phyloP scores from a whole-genome alignment of 1,140 invertebrate species.

The Cotesia chilonis region DNA sequence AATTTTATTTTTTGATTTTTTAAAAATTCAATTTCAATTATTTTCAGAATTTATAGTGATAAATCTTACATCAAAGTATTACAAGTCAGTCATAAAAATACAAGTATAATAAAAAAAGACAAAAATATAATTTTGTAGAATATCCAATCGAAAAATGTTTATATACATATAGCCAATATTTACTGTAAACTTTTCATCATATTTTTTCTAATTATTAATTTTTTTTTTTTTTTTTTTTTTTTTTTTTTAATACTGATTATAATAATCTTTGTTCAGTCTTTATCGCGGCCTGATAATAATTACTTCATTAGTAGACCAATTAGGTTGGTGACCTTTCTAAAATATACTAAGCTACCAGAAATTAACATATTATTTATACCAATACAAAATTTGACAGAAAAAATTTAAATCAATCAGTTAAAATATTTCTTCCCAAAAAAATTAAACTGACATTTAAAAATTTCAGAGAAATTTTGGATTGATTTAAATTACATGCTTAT shows the following conservation, averaged over 20 bases:
- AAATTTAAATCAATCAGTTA: too few relatives aligned
- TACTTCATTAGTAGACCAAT: constrained; percentile 9
- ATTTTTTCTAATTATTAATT: constrained; percentile 6
- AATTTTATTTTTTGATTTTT: constrained; percentile 1
- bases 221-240: constrained; percentile 22
- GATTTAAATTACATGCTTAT: too few relatives aligned
- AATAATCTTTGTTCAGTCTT: constrained; percentile 28
- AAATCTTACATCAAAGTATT: neutral
- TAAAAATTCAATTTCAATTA: constrained; percentile 24
- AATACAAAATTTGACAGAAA: too few relatives aligned
- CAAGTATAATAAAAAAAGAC: constrained; percentile 12
- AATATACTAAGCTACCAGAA: neutral
- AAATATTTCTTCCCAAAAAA: too few relatives aligned
- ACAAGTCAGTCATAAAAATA: constrained; percentile 17
- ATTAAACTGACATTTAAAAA: too few relatives aligned
- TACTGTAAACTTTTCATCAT: constrained; percentile 6
- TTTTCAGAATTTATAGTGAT: neutral
- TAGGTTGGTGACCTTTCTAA: neutral
- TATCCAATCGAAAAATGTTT: constrained; percentile 13
- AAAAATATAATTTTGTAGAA: neutral
- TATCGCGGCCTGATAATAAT: constrained; percentile 4
- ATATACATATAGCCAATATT: constrained; percentile 1
- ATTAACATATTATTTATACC: too few relatives aligned
- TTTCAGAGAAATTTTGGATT: too few relatives aligned
- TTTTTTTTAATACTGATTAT: constrained; percentile 31